Conservation (phyloP, 2,797 vertebrate species). For the Morus bassanus region DNA sequence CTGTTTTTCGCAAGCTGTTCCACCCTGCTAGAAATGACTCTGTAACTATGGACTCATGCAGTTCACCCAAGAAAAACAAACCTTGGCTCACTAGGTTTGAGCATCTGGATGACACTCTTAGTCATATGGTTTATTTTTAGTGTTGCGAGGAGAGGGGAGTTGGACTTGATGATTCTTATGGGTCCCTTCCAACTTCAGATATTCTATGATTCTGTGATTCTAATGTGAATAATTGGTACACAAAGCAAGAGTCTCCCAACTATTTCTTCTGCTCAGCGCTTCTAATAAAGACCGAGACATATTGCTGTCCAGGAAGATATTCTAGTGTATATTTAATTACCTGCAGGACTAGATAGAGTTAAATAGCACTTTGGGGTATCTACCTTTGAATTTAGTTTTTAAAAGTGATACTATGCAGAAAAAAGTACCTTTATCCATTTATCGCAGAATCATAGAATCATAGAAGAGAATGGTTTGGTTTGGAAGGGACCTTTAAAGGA, state of each 20-base stretch:
- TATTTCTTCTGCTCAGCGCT: not conserved
- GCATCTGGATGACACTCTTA: fast-evolving
- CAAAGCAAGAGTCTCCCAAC: not conserved
- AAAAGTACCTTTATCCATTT: not conserved
- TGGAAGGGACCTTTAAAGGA: not conserved
- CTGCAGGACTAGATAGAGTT: not conserved
- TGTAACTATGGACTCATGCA: not conserved
- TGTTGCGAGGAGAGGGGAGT: fast-evolving
- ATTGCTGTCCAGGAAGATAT: not conserved
- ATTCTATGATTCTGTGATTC: not conserved
- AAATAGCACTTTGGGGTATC: not conserved
- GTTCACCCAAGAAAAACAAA: not conserved
- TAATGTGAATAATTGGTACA: not conserved
- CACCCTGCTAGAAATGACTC: not conserved
- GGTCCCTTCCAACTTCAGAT: not conserved
- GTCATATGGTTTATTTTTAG: not conserved
- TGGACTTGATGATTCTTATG: not conserved
- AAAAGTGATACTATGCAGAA: not conserved
- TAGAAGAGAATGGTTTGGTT: no score
- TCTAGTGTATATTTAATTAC: not conserved
- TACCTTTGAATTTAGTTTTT: not conserved
- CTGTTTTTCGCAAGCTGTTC: not conserved
- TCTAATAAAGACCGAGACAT: not conserved
- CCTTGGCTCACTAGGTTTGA: not conserved
- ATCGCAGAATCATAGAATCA: no score